Base-by-base conservation (phyloP, 2,888 invertebrate species). In the Oeneis ivallda region DNA sequence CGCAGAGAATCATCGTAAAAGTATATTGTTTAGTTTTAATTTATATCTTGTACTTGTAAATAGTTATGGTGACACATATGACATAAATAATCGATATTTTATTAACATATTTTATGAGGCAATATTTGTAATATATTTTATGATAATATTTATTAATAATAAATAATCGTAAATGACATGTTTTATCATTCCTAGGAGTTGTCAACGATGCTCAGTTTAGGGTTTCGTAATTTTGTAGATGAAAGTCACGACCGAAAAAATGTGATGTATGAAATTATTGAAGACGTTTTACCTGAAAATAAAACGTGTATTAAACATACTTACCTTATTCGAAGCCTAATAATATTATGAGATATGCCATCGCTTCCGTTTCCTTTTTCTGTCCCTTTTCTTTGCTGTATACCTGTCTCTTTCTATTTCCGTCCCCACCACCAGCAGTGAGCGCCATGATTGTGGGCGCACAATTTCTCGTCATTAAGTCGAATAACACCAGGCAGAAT, bases 121-220 rank as follows among this genome's bases (percentile, higher is more conserved):
- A 50, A 26, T 26, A n/a, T n/a, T n/a, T 5, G 26, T 50, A 13
- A 26, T 50, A 15, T 47, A 47, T n/a, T n/a, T n/a, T n/a, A n/a
- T 11, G 11, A 15, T 15, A 45, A 45, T 45, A 45, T 15, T 26
- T 26, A 26, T 26, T 37, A 6, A 3, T 8, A 8, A 37, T 37
- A 37, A 37, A 26, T 26, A 26, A 5, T 4, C 5, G 26, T 26
- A 26, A 26, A 26, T 26, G 26, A 26, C 1, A 26, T 57, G n/a
- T 19, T 43, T 57, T 26, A 58, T 45, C 58, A 58, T 58, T 58
- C 58, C 58, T 26, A 37, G 37, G 32, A 52, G 3, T 32, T 52
- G 32, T 32, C 52, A 57, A 57, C 39, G 26, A 41, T 43, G 56
- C 41, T 57, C 53, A 53, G 32, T 52, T 1, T 11, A 32, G n/a